phyloP scores from a whole-genome alignment of 2,888 invertebrate species.

The Drosophila anomalata region DNA sequence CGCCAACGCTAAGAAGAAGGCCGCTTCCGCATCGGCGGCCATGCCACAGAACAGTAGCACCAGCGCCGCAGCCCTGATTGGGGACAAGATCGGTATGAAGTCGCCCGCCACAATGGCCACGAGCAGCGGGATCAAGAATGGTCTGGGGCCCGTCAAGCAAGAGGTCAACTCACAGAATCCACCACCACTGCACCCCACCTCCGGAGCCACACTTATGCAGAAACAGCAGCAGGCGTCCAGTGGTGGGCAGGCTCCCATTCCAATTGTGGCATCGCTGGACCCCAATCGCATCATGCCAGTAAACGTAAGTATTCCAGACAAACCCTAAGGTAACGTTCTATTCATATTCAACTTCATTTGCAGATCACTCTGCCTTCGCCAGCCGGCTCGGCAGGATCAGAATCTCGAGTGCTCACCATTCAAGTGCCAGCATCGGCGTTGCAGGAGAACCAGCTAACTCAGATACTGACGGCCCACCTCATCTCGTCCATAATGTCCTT shows the following conservation, averaged over 20 bases:
- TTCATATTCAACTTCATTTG: conserved; percentile 39
- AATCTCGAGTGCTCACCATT: conserved; percentile 91
- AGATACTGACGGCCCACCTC: conserved; percentile 92
- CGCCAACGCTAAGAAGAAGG: conserved; percentile 83
- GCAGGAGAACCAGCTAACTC: conserved; percentile 88
- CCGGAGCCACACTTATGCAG: conserved; percentile 65
- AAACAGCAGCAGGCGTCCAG: conserved; percentile 68
- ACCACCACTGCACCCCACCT: conserved; percentile 78
- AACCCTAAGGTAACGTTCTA: neutral
- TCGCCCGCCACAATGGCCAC: conserved; percentile 39
- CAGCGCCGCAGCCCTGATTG: conserved; percentile 34
- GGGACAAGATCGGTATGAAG: conserved; percentile 51
- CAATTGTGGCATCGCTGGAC: conserved; percentile 84
- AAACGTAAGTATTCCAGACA: conserved; percentile 81
- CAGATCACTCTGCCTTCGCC: conserved; percentile 91
- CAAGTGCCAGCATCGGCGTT: conserved; percentile 95
- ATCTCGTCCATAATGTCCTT: conserved; percentile 95
- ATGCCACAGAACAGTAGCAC: conserved; percentile 58
- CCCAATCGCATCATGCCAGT: conserved; percentile 86
- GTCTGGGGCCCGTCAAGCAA: conserved; percentile 66
- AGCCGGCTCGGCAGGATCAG: conserved; percentile 88
- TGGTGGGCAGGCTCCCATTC: conserved; percentile 76
- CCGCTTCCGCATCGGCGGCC: conserved; percentile 80
- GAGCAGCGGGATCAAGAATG: conserved; percentile 66
- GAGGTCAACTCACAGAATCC: conserved; percentile 78